phyloP scores from a whole-genome alignment of 2,888 invertebrate genomes.

The Drosophila kanekoi region DNA sequence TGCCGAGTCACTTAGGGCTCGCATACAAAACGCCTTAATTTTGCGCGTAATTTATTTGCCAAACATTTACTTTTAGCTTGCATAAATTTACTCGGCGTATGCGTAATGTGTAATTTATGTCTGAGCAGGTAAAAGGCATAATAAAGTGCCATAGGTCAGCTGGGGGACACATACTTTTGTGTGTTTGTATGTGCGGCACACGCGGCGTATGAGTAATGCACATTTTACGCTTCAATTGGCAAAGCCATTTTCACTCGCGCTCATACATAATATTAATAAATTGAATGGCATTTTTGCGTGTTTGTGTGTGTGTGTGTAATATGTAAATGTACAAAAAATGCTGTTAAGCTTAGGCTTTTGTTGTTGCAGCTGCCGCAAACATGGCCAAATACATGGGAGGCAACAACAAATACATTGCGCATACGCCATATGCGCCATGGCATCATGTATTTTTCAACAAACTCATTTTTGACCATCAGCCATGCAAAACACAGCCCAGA shows the following conservation, averaged over 20 bases:
- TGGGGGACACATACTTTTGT: slow-evolving; percentile 11
- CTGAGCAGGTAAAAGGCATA: slow-evolving; percentile 64
- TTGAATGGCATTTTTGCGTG: slow-evolving; percentile 62
- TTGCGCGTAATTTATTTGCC: slow-evolving; percentile 71
- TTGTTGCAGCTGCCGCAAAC: slow-evolving; percentile 67
- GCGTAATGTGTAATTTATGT: slow-evolving; percentile 67
- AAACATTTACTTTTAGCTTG: slow-evolving; percentile 60
- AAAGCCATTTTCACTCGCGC: slow-evolving; percentile 61
- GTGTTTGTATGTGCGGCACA: slow-evolving; percentile 11
- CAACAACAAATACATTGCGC: slow-evolving; percentile 68
- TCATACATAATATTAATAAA: slow-evolving; percentile 73
- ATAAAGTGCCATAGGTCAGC: slow-evolving; percentile 70
- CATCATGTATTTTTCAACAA: slow-evolving; percentile 52
- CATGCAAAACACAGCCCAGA: slow-evolving; percentile 46
- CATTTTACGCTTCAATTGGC: slow-evolving; percentile 76
- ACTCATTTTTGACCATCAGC: slow-evolving; percentile 50
- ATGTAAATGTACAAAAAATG: slow-evolving; percentile 35
- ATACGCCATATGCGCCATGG: slow-evolving; percentile 65
- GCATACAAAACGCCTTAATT: slow-evolving; percentile 57
- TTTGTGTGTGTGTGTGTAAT: slow-evolving; percentile 27
- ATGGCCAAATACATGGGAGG: slow-evolving; percentile 14
- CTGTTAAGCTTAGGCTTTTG: slow-evolving; percentile 69
- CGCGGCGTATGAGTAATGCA: slow-evolving; percentile 75
- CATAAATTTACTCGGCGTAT: slow-evolving; percentile 64
- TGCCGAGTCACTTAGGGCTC: slow-evolving; percentile 42